Base-by-base conservation (phyloP, 2,888 invertebrate species). In the Agonum fuliginosum region DNA sequence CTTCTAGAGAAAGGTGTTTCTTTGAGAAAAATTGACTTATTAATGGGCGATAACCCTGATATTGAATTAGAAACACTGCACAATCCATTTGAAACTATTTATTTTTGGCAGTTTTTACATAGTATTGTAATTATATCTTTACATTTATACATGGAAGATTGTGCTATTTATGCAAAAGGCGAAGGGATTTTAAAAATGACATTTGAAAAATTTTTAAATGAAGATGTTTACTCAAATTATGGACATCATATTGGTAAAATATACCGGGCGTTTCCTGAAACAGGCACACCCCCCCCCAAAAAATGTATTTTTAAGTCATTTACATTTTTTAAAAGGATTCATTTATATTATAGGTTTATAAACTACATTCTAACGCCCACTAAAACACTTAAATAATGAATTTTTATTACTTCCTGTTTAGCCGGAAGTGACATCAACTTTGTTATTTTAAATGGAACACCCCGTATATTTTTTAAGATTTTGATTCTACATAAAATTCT, bases 81-180 rank as follows among this genome's bases (percentile, higher is more conserved):
- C 80, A 82, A 88, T 81, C 91, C 91, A 0, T 91, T 91, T 81
- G 91, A 91, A 81, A 88, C 87, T 80, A 88, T 91, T 81, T 89
- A 90, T 83, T 90, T 89, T 81, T 91, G 91, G 90, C 91, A 92
- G 83, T 91, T 90, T 83, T 76, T 90, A 34, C 90, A 90, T 78
- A 88, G 89, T 34, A 80, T 91, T 8, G 85, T 91, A 78, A 87
- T 89, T 41, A 86, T 89, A 22, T 87, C 90, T 1, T 88, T 86
- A 83, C 86, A 85, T 80, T 80, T 90, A 17, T 90, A 89, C 81
- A 85, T 87, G 0, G 86, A 86, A 81, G 84, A 81, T 77, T 80
- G 84, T 48, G 80, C 88, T 30, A 86, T 87, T 3, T 85, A 84
- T 1, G 82, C 82, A 8, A 86, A 86, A 79, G 86, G 86, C 1